These are phyloP conservation scores for Himalopsyche kuldschensis DNA, from an alignment of 2,888 invertebrate genomes.

Conservation along the genomic window DNA sequence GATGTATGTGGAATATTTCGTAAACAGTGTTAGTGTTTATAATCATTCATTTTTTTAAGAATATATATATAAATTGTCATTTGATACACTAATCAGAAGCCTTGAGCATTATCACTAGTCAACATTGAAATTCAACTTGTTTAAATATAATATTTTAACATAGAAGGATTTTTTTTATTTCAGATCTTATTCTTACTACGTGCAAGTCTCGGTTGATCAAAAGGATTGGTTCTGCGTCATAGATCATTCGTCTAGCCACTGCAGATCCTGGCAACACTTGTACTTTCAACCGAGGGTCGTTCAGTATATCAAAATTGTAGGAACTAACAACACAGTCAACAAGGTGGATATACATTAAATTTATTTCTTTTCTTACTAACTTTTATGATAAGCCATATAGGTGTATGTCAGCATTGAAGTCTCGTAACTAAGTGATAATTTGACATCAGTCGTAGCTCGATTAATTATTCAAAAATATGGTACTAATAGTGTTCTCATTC, in stretches of 20 bases:
- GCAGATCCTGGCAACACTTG: conserved; percentile 95
- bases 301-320: conserved; percentile 78
- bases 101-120: neutral
- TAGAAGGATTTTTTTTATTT: conserved; percentile 39
- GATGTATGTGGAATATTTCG: no score
- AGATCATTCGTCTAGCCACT: conserved; percentile 89
- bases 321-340: conserved; percentile 94
- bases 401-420: no score
- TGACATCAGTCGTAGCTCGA: no score
- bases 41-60: no score
- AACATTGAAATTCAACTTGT: neutral
- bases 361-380: neutral
- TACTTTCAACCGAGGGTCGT: conserved; percentile 90
- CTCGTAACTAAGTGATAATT: no score
- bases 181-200: conserved; percentile 85
- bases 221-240: conserved; percentile 93
- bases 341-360: conserved; percentile 68
- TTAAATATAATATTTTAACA: neutral
- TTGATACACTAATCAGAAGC: neutral
- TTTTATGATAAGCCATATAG: neutral
- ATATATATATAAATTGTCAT: no score
- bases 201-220: conserved; percentile 93
- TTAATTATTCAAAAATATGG: no score
- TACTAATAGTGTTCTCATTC: no score
- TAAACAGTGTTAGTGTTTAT: no score